These are phyloP conservation scores for Calliphora vicina DNA, from an alignment of 1,140 invertebrate genomes.

Conservation along the genomic window DNA sequence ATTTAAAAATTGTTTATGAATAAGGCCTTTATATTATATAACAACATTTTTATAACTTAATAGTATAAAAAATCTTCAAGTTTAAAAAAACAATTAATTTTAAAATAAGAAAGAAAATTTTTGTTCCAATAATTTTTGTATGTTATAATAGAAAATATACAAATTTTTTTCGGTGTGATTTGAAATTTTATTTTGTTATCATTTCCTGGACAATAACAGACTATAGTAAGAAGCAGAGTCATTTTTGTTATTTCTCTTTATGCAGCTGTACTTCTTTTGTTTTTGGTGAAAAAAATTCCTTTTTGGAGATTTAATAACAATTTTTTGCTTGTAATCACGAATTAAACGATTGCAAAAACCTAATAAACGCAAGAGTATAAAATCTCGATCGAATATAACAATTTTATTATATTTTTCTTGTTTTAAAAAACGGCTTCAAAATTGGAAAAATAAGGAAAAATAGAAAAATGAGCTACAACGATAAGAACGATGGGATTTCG, in stretches of 20 bases:
- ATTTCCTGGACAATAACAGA: too few species aligned
- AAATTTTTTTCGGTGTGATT: too few species aligned
- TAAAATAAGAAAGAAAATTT: too few species aligned
- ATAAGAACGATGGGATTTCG: slow-evolving; percentile 55
- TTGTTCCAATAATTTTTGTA: too few species aligned
- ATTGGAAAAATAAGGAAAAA: slow-evolving; percentile 78
- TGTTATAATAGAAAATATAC: too few species aligned
- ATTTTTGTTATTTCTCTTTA: neutral
- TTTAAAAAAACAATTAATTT: too few species aligned
- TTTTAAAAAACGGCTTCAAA: slow-evolving; percentile 55
- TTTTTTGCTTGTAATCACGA: slow-evolving; percentile 8
- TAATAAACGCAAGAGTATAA: neutral
- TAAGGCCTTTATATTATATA: too few species aligned
- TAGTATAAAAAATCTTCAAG: too few species aligned
- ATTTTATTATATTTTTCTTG: slow-evolving; percentile 17
- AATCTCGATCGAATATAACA: neutral
- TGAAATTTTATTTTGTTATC: too few species aligned
- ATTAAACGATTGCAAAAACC: neutral
- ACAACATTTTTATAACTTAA: too few species aligned
- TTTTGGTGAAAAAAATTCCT: neutral
- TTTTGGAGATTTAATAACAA: slow-evolving; percentile 2
- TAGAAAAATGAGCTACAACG: slow-evolving; percentile 65
- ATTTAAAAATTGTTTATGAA: too few species aligned
- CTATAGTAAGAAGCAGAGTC: neutral
- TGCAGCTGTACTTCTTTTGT: slow-evolving; percentile 4